Conservation (phyloP, 2,113 vertebrate genomes). For the Syrrhaptes paradoxus region DNA sequence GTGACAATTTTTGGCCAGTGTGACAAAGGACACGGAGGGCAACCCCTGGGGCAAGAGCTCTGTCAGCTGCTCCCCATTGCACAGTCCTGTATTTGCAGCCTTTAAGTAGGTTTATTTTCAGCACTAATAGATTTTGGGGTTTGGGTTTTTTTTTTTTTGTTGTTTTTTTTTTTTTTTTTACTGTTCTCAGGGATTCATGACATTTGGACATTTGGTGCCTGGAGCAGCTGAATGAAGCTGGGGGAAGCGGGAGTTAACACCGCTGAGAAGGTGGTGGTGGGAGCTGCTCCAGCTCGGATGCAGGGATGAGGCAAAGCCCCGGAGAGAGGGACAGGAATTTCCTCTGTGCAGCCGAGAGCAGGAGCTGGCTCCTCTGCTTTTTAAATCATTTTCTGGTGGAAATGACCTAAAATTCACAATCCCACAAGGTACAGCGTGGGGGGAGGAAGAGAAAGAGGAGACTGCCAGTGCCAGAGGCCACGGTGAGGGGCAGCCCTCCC, state of each 20-base stretch:
- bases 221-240: background rate
- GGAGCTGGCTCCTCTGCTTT: conserved; percentile 22
- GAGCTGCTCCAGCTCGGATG: background rate
- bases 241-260: background rate
- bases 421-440: background rate
- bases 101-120: background rate
- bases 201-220: background rate
- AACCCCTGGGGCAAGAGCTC: background rate
- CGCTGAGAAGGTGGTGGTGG: background rate
- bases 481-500: background rate
- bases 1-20: background rate
- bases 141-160: background rate
- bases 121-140: background rate
- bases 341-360: background rate
- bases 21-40: background rate
- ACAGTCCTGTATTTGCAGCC: background rate
- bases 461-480: background rate
- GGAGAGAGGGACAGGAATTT: conserved; percentile 26
- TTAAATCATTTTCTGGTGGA: background rate
- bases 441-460: background rate
- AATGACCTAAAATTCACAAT: background rate
- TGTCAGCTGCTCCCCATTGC: background rate
- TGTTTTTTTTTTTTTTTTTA: background rate
- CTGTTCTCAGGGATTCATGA: background rate
- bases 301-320: background rate